Evolutionary conservation across 2,888 invertebrate species (phyloP).

Genomic region (Athalia cordata): DNA sequence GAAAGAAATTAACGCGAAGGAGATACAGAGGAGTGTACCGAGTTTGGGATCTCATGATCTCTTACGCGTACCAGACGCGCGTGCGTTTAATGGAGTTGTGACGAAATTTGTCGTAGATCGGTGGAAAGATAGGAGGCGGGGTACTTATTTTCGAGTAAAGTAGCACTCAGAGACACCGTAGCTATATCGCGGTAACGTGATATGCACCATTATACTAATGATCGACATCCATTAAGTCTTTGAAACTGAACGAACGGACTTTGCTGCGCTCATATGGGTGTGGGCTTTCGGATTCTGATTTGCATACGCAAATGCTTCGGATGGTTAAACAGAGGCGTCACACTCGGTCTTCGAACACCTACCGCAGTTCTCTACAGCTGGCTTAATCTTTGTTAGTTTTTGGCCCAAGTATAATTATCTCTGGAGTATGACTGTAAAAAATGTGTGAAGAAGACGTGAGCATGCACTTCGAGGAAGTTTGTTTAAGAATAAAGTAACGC

Average conservation of each 20-base stretch:
- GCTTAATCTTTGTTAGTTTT: not conserved
- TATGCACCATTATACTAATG: conserved; percentile 54
- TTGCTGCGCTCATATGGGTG: conserved; percentile 49
- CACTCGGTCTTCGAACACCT: not conserved
- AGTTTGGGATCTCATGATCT: not conserved
- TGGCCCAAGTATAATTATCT: not conserved
- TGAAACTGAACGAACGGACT: conserved; percentile 41
- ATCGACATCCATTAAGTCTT: conserved; percentile 63
- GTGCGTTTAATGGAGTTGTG: conserved; percentile 29
- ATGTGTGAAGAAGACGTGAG: no score
- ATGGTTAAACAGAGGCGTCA: conserved; percentile 43
- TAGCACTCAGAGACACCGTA: conserved; percentile 18
- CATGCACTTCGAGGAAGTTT: no score
- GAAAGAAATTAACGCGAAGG: no score
- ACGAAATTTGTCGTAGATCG: conserved; percentile 8
- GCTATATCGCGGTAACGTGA: conserved; percentile 31
- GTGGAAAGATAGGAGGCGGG: conserved; percentile 6
- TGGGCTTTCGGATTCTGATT: conserved; percentile 53
- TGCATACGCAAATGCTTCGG: conserved; percentile 57
- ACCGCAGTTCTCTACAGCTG: not conserved
- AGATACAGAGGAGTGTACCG: no score
- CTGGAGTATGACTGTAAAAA: no score
- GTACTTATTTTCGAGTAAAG: conserved; percentile 13
- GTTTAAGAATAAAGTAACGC: not conserved
- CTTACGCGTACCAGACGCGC: not conserved